A percentile compares a stretch with the other conserved stretches of the same genome.
Conservation (phyloP, 2,797 vertebrate genomes). For the Pseudochromis fuscus region DNA sequence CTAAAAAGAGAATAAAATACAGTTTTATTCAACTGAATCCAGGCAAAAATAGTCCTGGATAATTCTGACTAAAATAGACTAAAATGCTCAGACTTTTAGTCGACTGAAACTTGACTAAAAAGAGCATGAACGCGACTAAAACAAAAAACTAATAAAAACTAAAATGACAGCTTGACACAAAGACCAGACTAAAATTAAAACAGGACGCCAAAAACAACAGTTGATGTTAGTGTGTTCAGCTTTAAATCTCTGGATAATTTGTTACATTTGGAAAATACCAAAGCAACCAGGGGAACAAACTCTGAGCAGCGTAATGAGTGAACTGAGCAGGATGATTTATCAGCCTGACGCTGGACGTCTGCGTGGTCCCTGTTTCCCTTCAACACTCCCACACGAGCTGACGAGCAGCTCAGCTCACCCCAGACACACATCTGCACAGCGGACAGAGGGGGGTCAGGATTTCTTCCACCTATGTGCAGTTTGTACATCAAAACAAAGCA, state of each 20-base stretch:
- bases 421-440: conserved; percentile 35
- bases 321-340: conserved; percentile 50
- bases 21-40: no score
- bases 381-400: conserved; percentile 60
- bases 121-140: no score
- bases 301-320: conserved; percentile 10
- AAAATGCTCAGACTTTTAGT: no score
- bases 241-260: neutral
- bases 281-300: neutral
- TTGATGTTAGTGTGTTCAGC: neutral
- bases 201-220: no score
- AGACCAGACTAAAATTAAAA: no score
- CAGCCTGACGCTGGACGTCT: conserved; percentile 48
- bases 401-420: conserved; percentile 15
- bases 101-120: no score
- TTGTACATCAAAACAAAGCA: conserved; percentile 3
- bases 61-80: no score
- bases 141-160: no score
- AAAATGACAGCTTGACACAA: no score
- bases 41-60: no score
- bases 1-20: no score
- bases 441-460: neutral
- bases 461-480: conserved; percentile 1
- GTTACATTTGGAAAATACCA: neutral
- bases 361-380: conserved; percentile 35